phyloP scores from a whole-genome alignment of 2,888 invertebrate species.

The Hemicrepidius hirtus region DNA sequence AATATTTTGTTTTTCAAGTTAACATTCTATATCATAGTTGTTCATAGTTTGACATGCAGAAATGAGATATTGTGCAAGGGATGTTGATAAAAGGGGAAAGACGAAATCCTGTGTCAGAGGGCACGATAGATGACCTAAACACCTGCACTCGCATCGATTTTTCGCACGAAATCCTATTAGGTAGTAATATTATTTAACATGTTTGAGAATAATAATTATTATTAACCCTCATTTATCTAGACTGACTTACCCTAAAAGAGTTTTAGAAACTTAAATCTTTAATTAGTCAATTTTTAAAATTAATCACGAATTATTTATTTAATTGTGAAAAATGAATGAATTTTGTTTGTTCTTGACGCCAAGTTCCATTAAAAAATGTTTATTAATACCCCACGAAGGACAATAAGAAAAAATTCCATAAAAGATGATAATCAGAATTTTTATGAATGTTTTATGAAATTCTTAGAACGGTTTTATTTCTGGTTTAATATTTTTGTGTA shows the following conservation, averaged over 20 bases:
- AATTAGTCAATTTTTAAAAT: too few species aligned
- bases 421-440: background rate
- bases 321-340: too few species aligned
- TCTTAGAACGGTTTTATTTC: constrained; percentile 1
- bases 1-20: constrained; percentile 34
- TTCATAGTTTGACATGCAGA: constrained; percentile 52
- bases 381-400: background rate
- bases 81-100: constrained; percentile 59
- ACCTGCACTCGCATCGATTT: constrained; percentile 68
- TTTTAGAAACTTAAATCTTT: too few species aligned
- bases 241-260: too few species aligned
- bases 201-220: constrained; percentile 13
- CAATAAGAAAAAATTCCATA: background rate
- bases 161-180: constrained; percentile 64
- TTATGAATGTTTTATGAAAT: constrained; percentile 17
- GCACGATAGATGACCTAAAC: constrained; percentile 69
- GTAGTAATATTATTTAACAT: constrained; percentile 44
- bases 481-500: constrained; percentile 10
- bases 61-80: constrained; percentile 62
- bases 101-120: constrained; percentile 68
- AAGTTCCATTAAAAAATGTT: background rate
- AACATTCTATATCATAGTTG: constrained; percentile 46
- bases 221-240: constrained; percentile 6
- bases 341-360: too few species aligned
- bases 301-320: too few species aligned